These are phyloP conservation scores for Epizoanthus ramosus DNA, from an alignment of 92 coral and sea anemone species.

Conservation along the genomic window DNA sequence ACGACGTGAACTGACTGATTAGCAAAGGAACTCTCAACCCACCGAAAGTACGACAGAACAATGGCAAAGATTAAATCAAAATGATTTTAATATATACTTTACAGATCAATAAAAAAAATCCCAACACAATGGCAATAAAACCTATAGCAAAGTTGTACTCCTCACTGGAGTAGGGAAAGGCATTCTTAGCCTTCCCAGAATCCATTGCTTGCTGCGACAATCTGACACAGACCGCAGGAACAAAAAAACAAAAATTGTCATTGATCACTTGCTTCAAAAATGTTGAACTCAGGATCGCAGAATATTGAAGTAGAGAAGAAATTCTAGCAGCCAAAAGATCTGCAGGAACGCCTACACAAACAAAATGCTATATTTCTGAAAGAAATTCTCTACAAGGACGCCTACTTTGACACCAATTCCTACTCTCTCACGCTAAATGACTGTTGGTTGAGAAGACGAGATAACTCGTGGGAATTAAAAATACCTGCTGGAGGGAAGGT, in stretches of 20 bases:
- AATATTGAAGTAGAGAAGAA: constrained; percentile 72
- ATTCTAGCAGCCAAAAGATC: constrained; percentile 56
- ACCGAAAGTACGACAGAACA: constrained; percentile 18
- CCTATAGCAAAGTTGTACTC: background rate
- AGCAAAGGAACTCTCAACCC: no score
- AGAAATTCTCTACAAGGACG: constrained; percentile 48
- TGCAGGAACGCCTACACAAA: constrained; percentile 33
- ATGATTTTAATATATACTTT: background rate
- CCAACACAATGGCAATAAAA: no score
- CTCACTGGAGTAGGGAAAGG: constrained; percentile 37
- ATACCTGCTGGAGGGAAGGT: constrained; percentile 39
- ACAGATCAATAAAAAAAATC: background rate
- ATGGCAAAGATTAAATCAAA: constrained; percentile 2
- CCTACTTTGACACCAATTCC: constrained; percentile 62
- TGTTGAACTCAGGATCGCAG: background rate
- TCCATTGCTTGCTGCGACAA: constrained; percentile 5
- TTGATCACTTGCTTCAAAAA: background rate
- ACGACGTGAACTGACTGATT: no score
- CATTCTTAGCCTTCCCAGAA: constrained; percentile 34
- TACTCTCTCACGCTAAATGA: constrained; percentile 54
- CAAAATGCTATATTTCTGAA: constrained; percentile 55
- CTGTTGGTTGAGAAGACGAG: constrained; percentile 66
- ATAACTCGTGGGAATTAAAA: constrained; percentile 64
- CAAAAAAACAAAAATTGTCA: no score
- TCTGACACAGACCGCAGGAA: background rate